Evolutionary conservation across 2,888 invertebrate genomes (phyloP).

Genomic region (Aspidiotus rigidus): DNA sequence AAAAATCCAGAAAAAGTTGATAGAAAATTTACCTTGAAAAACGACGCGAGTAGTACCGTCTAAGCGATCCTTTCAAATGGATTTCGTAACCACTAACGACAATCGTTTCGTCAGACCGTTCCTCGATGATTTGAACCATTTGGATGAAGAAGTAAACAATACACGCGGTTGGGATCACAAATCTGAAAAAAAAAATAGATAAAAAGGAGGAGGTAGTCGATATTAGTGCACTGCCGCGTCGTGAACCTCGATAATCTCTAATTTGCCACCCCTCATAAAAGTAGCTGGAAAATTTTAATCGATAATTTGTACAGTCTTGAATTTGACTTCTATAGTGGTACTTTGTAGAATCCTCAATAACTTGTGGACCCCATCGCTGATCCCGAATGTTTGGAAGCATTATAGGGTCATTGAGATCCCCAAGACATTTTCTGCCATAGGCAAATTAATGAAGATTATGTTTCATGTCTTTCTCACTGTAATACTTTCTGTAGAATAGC

Average conservation of each 20-base stretch:
- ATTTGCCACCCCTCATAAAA: too few relatives aligned
- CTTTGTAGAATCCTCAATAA: not conserved
- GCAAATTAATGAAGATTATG: too few relatives aligned
- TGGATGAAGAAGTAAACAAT: slow-evolving; percentile 22
- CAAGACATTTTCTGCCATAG: too few relatives aligned
- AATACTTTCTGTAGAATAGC: too few relatives aligned
- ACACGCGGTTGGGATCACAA: slow-evolving; percentile 9
- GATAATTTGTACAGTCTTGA: too few relatives aligned
- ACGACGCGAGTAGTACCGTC: slow-evolving; percentile 19
- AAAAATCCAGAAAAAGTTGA: too few relatives aligned
- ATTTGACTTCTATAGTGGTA: not conserved
- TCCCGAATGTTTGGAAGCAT: too few relatives aligned
- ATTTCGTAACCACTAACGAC: slow-evolving; percentile 21
- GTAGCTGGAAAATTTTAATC: too few relatives aligned
- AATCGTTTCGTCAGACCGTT: slow-evolving; percentile 20
- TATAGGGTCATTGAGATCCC: too few relatives aligned
- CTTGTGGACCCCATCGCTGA: not conserved
- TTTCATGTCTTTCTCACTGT: too few relatives aligned
- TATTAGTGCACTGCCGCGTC: too few relatives aligned
- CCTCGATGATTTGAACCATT: slow-evolving; percentile 20
- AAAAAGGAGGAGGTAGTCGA: not conserved
- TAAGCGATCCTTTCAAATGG: slow-evolving; percentile 21
- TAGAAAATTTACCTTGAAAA: slow-evolving; percentile 20
- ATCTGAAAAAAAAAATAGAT: slow-evolving; percentile 12
- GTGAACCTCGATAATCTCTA: too few relatives aligned